These are phyloP conservation scores for Marronus borbonicus DNA, from an alignment of 2,888 invertebrate genomes.

Conservation along the genomic window DNA sequence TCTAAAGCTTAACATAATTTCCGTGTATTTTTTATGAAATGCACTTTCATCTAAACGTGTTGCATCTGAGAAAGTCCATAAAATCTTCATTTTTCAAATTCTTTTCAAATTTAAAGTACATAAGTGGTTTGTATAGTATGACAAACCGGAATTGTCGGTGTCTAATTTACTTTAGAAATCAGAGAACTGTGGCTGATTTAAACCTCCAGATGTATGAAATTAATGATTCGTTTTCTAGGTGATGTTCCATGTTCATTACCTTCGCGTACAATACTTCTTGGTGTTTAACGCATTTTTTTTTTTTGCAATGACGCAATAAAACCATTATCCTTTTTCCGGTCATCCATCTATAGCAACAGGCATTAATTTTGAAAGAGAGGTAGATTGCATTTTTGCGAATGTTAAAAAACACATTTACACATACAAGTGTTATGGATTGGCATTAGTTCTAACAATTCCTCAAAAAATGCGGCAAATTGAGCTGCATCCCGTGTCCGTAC, in stretches of 20 bases:
- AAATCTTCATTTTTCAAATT: too few relatives aligned
- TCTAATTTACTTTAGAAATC: too few relatives aligned
- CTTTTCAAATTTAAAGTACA: too few relatives aligned
- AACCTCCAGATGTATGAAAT: constrained; percentile 15
- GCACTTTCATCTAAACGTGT: too few relatives aligned
- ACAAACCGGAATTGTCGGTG: too few relatives aligned
- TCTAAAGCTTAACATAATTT: too few relatives aligned
- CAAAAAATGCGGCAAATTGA: background rate
- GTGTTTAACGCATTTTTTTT: constrained; percentile 49
- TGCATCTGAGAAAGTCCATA: too few relatives aligned
- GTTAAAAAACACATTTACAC: constrained; percentile 57
- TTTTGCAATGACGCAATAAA: constrained; percentile 16
- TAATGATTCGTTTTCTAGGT: constrained; percentile 40
- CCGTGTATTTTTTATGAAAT: too few relatives aligned
- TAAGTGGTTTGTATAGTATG: too few relatives aligned
- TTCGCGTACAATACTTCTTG: constrained; percentile 48
- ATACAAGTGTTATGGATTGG: constrained; percentile 47
- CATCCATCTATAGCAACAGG: constrained; percentile 56
- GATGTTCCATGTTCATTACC: constrained; percentile 49
- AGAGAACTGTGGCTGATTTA: too few relatives aligned
- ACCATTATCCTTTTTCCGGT: constrained; percentile 55
- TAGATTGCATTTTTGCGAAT: constrained; percentile 57
- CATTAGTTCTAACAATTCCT: background rate
- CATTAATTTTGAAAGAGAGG: constrained; percentile 46
- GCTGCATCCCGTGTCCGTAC: background rate